phyloP scores from a whole-genome alignment of 2,113 vertebrate genomes.

The Chlorodrepanis virens region DNA sequence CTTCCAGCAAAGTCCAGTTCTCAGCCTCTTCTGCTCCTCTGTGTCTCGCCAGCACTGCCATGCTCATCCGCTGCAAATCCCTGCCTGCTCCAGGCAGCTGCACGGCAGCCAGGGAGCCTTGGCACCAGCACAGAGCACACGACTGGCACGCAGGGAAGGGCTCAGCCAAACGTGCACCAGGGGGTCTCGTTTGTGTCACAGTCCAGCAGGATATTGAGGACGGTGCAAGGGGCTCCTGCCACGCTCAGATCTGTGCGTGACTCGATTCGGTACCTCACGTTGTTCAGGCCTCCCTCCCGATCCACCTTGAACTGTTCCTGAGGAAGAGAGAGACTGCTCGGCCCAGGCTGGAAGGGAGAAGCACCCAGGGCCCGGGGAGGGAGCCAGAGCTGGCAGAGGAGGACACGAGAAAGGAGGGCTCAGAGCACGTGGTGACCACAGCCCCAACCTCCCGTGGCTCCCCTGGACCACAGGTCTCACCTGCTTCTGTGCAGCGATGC shows the following conservation, averaged over 20 bases:
- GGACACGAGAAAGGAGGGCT: not conserved
- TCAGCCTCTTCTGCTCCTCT: not conserved
- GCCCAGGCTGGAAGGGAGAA: not conserved
- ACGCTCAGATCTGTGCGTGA: constrained; percentile 84
- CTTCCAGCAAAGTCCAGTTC: not conserved
- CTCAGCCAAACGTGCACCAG: constrained; percentile 87
- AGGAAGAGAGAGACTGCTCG: not conserved
- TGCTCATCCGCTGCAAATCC: not conserved
- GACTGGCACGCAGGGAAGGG: accelerated
- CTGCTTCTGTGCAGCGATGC: constrained; percentile 92
- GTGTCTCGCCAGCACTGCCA: not conserved
- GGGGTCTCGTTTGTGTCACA: constrained; percentile 87
- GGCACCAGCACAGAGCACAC: not conserved
- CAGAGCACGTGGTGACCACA: not conserved
- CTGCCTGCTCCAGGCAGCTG: not conserved
- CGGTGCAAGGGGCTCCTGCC: constrained; percentile 86
- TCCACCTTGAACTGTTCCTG: constrained; percentile 98
- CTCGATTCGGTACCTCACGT: constrained; percentile 85
- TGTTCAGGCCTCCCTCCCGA: constrained; percentile 87
- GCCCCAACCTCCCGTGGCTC: accelerated
- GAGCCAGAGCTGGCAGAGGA: not conserved
- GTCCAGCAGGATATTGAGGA: constrained; percentile 85
- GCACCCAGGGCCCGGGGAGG: not conserved
- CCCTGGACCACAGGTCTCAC: constrained; percentile 49
- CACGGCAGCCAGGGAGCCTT: not conserved